A percentile compares a stretch with the other conserved stretches of the same genome.
These are phyloP conservation scores for Hydrozoanthus gracilis DNA, from an alignment of 92 coral and sea anemone species.

Conservation along the genomic window DNA sequence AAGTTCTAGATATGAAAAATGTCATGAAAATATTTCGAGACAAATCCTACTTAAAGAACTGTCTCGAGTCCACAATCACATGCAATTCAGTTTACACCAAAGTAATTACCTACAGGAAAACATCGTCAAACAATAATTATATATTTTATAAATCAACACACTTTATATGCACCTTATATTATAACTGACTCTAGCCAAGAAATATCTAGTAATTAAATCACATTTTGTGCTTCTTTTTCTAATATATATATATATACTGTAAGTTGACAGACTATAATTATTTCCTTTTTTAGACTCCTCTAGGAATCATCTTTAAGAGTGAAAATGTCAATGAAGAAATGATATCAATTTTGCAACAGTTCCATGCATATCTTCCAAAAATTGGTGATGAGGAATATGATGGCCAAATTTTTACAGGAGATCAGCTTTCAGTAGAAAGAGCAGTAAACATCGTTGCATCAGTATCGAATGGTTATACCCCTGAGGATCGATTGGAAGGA, in stretches of 20 bases:
- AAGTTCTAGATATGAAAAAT: conserved; percentile 2
- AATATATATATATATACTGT: too few species aligned
- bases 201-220: background rate
- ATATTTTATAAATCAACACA: background rate
- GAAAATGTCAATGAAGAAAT: conserved; percentile 35
- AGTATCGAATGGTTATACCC: conserved; percentile 15
- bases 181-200: background rate
- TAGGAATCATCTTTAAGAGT: conserved; percentile 60
- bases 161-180: background rate
- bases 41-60: too few species aligned
- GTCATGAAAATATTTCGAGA: too few species aligned
- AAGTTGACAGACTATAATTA: background rate
- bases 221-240: background rate
- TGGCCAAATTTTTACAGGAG: conserved; percentile 60
- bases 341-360: conserved; percentile 63
- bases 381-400: conserved; percentile 50
- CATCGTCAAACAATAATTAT: too few species aligned
- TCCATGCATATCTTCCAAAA: conserved; percentile 49
- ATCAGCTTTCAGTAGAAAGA: conserved; percentile 65
- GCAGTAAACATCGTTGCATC: conserved; percentile 68
- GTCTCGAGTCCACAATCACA: too few species aligned
- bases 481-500: conserved; percentile 43
- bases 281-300: conserved; percentile 50
- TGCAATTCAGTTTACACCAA: too few species aligned
- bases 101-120: too few species aligned